Evolutionary conservation across 1,140 invertebrate species (phyloP).

Genomic region (Pseudomyrmex gracilis): DNA sequence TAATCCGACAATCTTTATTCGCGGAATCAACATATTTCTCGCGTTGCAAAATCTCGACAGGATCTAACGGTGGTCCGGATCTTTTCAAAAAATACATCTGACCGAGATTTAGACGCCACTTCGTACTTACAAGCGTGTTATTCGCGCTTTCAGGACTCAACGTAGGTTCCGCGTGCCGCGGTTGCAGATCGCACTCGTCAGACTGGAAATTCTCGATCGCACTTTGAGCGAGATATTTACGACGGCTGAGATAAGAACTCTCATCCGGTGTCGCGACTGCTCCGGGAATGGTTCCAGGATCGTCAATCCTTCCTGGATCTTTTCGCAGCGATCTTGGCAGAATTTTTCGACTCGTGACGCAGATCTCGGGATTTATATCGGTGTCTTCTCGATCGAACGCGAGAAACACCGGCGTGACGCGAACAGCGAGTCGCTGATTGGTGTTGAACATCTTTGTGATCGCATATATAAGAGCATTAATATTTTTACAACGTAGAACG

Average conservation of each 20-base stretch:
- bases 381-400: constrained; percentile 68
- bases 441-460: constrained; percentile 81
- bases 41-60: background rate
- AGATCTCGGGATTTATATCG: background rate
- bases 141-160: constrained; percentile 63
- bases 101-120: constrained; percentile 74
- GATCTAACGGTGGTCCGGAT: constrained; percentile 50
- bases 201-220: background rate
- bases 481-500: constrained; percentile 79
- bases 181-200: constrained; percentile 33
- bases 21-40: constrained; percentile 19
- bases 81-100: constrained; percentile 57
- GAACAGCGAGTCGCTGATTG: constrained; percentile 77
- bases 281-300: constrained; percentile 60
- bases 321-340: constrained; percentile 58
- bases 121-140: constrained; percentile 71
- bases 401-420: constrained; percentile 75
- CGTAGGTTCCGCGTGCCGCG: background rate
- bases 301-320: constrained; percentile 65
- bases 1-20: background rate
- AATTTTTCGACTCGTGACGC: constrained; percentile 56
- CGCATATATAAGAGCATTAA: constrained; percentile 75
- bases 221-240: constrained; percentile 69
- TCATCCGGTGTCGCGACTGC: constrained; percentile 59
- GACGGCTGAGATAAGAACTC: constrained; percentile 74